Percentiles rank a stretch among this genome's conserved stretches.
These are phyloP conservation scores for Trinorchestia longiramus DNA, from an alignment of 1,140 invertebrate species.

Conservation along the genomic window DNA sequence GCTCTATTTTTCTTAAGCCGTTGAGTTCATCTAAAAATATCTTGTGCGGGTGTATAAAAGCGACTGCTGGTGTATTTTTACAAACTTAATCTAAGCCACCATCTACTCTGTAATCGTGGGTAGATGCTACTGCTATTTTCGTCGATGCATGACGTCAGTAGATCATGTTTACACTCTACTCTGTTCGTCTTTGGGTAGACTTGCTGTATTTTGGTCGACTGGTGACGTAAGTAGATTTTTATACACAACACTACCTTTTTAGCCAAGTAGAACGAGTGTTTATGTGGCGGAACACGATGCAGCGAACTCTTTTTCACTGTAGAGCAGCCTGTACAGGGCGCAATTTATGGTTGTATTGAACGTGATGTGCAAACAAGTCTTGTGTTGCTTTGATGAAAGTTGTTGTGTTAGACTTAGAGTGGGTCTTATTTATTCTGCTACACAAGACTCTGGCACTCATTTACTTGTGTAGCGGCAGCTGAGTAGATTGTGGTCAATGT, in stretches of 20 bases:
- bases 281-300: neutral
- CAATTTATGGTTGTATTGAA: neutral
- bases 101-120: slow-evolving; percentile 15
- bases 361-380: neutral
- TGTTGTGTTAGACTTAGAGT: neutral
- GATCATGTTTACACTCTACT: neutral
- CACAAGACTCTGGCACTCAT: neutral
- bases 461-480: neutral
- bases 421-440: neutral
- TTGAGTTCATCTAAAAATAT: neutral
- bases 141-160: neutral
- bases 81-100: neutral
- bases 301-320: neutral
- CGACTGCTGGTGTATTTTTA: neutral
- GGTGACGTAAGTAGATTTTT: neutral
- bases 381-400: neutral
- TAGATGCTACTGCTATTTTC: neutral
- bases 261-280: neutral
- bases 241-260: neutral
- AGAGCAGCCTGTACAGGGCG: neutral
- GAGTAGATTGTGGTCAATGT: neutral
- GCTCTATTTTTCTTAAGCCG: neutral
- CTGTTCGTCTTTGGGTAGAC: slow-evolving; percentile 6
- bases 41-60: neutral
- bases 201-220: neutral